Evolutionary conservation across 2,797 vertebrate genomes (phyloP), one percentile per base, ranked within the genome.

Genomic region (Mionectes olivaceus): DNA sequence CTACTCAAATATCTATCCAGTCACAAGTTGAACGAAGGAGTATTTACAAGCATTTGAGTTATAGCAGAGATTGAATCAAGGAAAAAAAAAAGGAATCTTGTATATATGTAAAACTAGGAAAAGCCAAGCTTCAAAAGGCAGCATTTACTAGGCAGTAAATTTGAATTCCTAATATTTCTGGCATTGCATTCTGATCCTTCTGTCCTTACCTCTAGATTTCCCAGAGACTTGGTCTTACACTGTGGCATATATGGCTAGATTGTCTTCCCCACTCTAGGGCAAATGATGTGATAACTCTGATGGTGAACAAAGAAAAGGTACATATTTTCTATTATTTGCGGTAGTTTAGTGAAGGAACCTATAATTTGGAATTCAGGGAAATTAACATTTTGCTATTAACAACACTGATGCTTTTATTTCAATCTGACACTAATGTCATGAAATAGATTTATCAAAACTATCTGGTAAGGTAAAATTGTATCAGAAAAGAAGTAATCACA

Each of bases 161-260:
- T 41, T 49, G 30, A 67, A 80, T 63, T 39, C 17, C 7, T 61
- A n/a, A 7, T 59, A 46, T n/a, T 61, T 44, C 35, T 90, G 49
- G 4, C 4, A 8, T 19, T 71, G 27, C 30, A 46, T 50, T 46
- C 19, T 50, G 55, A 46, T 50, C 39, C 3, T 49, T 30, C 12
- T 70, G 39, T 8, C 9, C 1, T 67, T 49, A 44, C 14, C 12
- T 53, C 5, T n/a, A 14, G 44, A 46, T 78, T 78, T 75, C 28
- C 47, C 28, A 69, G 41, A 68, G 43, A 24, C 4, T 35, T 0
- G 0, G 44, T 17, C 4, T 59, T 85, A 37, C 5, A 6, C 2
- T 75, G 4, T 19, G 52, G 6, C 27, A 52, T 24, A 46, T 28
- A 32, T 39, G 68, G 63, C 13, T 37, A 77, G 16, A 11, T 30